A percentile compares a stretch with the other conserved stretches of the same genome.
Evolutionary conservation across 2,888 invertebrate genomes (phyloP).

Genomic region (Apamea sordens): DNA sequence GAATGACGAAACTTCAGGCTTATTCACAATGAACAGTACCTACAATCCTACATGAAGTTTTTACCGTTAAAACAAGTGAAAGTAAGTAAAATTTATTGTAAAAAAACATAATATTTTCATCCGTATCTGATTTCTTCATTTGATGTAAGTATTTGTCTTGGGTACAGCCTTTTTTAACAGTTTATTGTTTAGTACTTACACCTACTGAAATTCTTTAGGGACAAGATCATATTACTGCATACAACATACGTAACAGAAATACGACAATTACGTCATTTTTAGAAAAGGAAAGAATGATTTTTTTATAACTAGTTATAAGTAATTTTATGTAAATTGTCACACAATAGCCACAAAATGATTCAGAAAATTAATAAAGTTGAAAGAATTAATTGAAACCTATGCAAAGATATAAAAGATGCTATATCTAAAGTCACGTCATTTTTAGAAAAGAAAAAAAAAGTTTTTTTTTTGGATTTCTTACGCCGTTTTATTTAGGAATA

Average conservation of each 20-base stretch:
- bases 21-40: background rate
- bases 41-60: background rate
- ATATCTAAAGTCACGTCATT: background rate
- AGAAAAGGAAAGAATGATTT: background rate
- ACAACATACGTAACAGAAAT: background rate
- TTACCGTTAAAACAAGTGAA: conserved; percentile 16
- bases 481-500: background rate
- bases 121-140: conserved; percentile 48
- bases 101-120: conserved; percentile 13
- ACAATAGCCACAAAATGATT: background rate
- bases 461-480: background rate
- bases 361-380: background rate
- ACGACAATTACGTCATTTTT: conserved; percentile 15
- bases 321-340: background rate
- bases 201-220: conserved; percentile 32
- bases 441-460: background rate
- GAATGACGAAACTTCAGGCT: conserved; percentile 6
- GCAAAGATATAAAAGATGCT: background rate
- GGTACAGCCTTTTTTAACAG: background rate
- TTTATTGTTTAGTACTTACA: conserved; percentile 41
- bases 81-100: conserved; percentile 48
- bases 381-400: background rate
- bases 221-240: conserved; percentile 24
- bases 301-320: background rate
- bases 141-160: background rate